Conservation (phyloP, 2,888 invertebrate species). For the Brassicogethes aeneus region DNA sequence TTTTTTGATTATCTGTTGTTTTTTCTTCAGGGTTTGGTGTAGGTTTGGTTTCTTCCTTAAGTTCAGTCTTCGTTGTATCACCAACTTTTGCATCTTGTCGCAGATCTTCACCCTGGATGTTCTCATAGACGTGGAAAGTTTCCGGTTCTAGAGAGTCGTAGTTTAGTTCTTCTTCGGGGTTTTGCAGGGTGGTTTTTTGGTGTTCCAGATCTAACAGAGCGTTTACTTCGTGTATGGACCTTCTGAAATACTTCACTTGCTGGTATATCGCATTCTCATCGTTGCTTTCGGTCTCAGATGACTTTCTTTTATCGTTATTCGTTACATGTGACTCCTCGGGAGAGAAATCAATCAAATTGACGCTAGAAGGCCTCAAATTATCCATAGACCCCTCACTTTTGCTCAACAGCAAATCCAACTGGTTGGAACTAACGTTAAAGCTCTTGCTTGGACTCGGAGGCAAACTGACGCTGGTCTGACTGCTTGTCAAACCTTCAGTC, state of each 20-base stretch:
- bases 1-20: conserved; percentile 21
- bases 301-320: conserved; percentile 34
- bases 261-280: conserved; percentile 54
- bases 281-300: conserved; percentile 30
- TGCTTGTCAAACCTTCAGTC: conserved; percentile 41
- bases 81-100: conserved; percentile 37
- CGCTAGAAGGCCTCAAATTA: conserved; percentile 17
- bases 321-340: conserved; percentile 17
- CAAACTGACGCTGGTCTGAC: conserved; percentile 34
- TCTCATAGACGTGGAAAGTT: conserved; percentile 32
- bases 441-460: conserved; percentile 32
- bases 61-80: conserved; percentile 12
- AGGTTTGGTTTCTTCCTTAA: conserved; percentile 6
- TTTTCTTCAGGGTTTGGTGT: conserved; percentile 15
- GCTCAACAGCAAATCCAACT: conserved; percentile 8
- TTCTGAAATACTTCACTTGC: conserved; percentile 65
- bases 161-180: conserved; percentile 12
- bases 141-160: conserved; percentile 33
- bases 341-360: conserved; percentile 34
- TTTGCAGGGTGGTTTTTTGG: conserved; percentile 5
- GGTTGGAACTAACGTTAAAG: conserved; percentile 34
- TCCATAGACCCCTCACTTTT: neutral
- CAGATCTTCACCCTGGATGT: conserved; percentile 25
- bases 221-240: conserved; percentile 68
- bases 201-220: conserved; percentile 42